Evolutionary conservation across 2,113 vertebrate species (phyloP).

Genomic region (Pitta sordida): DNA sequence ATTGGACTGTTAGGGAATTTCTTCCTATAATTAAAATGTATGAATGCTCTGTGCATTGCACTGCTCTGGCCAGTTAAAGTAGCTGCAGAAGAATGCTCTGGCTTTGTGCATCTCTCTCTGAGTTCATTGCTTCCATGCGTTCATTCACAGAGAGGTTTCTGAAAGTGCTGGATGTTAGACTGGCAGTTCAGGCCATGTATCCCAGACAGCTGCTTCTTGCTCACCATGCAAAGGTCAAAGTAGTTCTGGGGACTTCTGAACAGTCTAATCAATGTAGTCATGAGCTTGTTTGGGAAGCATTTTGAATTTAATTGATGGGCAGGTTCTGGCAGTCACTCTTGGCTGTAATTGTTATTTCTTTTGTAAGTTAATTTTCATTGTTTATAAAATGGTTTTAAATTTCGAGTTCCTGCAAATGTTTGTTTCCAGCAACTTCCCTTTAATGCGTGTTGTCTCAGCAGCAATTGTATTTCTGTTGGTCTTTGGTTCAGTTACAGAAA

Average conservation of each 20-base stretch:
- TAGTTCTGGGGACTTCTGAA: neutral
- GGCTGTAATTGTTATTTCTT: neutral
- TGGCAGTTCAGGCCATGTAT: neutral
- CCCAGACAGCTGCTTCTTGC: neutral
- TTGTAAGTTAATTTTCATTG: neutral
- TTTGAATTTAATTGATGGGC: neutral
- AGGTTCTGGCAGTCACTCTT: neutral
- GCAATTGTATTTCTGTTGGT: neutral
- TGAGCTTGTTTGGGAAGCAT: neutral
- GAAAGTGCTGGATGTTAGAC: neutral
- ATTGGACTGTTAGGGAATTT: neutral
- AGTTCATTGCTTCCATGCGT: neutral
- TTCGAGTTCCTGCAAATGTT: neutral
- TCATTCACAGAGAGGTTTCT: neutral
- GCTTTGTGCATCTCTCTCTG: neutral
- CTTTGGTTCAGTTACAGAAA: neutral
- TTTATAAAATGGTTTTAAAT: neutral
- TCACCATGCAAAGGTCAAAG: neutral
- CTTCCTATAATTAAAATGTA: neutral
- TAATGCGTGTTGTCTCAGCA: neutral
- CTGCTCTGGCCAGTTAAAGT: neutral
- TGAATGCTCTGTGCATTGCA: neutral
- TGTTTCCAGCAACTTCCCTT: neutral
- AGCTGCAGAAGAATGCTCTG: neutral
- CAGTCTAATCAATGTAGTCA: neutral